phyloP scores from a whole-genome alignment of 2,797 vertebrate species.

The Euphonia xanthogaster region DNA sequence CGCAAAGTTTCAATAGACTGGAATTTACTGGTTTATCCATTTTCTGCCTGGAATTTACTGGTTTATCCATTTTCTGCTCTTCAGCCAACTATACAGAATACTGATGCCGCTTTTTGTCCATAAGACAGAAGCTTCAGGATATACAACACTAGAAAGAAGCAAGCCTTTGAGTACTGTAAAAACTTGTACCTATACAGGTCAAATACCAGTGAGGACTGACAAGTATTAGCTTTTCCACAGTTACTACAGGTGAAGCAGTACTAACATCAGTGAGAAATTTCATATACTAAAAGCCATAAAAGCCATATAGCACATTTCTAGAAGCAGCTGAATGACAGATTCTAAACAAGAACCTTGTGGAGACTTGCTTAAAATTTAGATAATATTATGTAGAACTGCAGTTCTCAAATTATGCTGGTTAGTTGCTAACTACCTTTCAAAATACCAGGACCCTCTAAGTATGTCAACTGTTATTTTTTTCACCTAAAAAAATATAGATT shows the following conservation, averaged over 20 bases:
- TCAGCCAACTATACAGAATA: not conserved
- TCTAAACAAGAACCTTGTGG: not conserved
- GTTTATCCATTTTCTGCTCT: not conserved
- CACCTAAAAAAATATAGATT: not conserved
- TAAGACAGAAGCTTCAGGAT: not conserved
- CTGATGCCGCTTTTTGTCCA: not conserved
- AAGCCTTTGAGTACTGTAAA: not conserved
- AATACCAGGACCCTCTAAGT: not conserved
- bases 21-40: not conserved
- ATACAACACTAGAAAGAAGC: not conserved
- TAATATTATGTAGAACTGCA: not conserved
- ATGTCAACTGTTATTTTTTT: not conserved
- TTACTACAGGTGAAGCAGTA: not conserved
- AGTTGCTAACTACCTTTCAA: not conserved
- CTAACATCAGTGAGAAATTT: not conserved
- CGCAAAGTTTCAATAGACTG: not conserved
- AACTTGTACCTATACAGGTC: not conserved
- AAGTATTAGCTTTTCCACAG: not conserved
- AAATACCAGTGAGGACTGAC: not conserved
- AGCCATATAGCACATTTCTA: not conserved
- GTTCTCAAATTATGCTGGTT: not conserved
- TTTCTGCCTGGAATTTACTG: not conserved
- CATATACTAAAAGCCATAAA: not conserved
- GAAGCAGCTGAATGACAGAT: not conserved
- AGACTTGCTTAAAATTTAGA: not conserved